Conservation (phyloP, 2,888 invertebrate species). For the Bedellia somnulentella region DNA sequence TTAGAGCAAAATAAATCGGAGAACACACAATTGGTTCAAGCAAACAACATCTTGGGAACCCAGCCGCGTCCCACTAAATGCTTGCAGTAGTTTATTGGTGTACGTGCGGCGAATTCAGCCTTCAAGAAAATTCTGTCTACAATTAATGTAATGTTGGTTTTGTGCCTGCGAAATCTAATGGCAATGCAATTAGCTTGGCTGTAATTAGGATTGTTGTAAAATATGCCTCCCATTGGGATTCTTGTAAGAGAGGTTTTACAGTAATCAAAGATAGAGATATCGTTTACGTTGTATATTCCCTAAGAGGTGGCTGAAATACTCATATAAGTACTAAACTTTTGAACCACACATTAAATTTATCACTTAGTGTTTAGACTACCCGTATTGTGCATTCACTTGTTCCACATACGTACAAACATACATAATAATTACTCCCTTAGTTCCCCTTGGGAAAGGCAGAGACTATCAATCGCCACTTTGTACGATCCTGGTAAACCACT, state of each 20-base stretch:
- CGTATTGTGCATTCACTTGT: no score
- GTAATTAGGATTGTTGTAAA: not conserved
- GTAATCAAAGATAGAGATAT: no score
- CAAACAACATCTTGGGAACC: constrained; percentile 25
- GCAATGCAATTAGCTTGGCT: constrained; percentile 32
- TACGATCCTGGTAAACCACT: not conserved
- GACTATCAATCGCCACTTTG: not conserved
- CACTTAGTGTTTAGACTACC: no score
- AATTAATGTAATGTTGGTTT: constrained; percentile 8
- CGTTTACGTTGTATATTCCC: no score
- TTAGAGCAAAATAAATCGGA: constrained; percentile 22
- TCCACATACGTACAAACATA: no score
- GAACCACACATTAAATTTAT: no score
- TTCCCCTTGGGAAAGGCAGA: not conserved
- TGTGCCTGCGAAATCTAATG: constrained; percentile 32
- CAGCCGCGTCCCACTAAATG: constrained; percentile 32
- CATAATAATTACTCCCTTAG: no score
- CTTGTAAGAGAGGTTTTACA: no score
- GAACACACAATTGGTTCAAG: constrained; percentile 15
- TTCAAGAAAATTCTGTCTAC: constrained; percentile 21
- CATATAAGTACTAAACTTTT: no score
- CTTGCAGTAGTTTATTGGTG: constrained; percentile 40
- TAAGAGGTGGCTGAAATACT: no score
- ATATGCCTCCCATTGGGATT: no score
- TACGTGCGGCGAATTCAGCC: constrained; percentile 39